Percentiles rank a stretch among this genome's conserved stretches.
phyloP scores from a whole-genome alignment of 2,888 invertebrate genomes.

The Drosophila maculinotata region DNA sequence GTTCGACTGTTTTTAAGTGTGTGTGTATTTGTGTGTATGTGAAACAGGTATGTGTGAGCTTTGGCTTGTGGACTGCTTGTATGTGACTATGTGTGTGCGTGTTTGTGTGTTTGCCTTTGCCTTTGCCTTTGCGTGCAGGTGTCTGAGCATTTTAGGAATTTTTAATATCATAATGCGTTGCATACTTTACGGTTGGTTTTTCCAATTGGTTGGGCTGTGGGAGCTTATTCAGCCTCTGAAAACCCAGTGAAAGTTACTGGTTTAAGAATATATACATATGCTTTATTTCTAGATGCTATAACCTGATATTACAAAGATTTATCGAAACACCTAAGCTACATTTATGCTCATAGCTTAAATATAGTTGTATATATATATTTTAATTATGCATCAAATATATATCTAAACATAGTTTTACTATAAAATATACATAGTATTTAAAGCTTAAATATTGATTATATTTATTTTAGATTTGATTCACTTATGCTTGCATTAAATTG shows the following conservation, averaged over 20 bases:
- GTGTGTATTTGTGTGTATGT: not conserved
- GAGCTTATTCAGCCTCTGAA: not conserved
- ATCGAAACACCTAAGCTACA: not conserved
- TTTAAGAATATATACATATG: not conserved
- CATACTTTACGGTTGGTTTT: conserved; percentile 50
- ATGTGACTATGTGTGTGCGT: not conserved
- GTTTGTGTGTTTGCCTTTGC: conserved; percentile 4
- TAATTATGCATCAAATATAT: not conserved
- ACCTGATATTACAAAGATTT: conserved; percentile 1
- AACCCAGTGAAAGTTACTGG: not conserved
- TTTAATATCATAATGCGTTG: conserved; percentile 56
- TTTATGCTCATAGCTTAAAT: not conserved
- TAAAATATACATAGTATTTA: conserved; percentile 15
- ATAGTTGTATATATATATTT: not conserved
- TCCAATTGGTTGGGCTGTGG: conserved; percentile 5
- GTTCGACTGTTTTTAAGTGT: too few relatives aligned
- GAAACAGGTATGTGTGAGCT: not conserved
- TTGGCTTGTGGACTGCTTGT: conserved; percentile 5
- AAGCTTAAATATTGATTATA: conserved; percentile 27
- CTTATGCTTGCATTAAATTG: conserved; percentile 32
- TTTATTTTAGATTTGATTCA: conserved; percentile 10
- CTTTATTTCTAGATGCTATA: conserved; percentile 14
- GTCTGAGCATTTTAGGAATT: conserved; percentile 52
- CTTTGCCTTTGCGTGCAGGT: conserved; percentile 26
- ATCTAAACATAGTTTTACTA: not conserved